Percentiles rank a stretch among this genome's conserved stretches.
Conservation (phyloP, 2,888 invertebrate genomes). For the Spisula solida region DNA sequence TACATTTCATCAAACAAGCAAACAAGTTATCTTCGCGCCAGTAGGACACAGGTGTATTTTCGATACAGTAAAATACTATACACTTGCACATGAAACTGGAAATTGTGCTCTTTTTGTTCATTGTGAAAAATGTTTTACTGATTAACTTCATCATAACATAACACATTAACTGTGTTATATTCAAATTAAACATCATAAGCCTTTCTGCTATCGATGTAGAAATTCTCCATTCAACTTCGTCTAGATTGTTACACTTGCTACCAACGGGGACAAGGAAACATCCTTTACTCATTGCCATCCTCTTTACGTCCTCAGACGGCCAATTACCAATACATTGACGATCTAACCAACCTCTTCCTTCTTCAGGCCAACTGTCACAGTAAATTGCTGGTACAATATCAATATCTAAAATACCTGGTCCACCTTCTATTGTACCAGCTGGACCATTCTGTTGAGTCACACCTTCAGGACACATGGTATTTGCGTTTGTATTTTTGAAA, state of each 20-base stretch:
- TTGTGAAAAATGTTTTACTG: neutral
- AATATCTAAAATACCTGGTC: neutral
- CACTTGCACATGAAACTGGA: neutral
- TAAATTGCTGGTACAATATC: neutral
- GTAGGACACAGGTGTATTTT: neutral
- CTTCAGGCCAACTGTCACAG: slow-evolving; percentile 14
- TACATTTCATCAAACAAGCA: neutral
- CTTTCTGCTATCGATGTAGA: slow-evolving; percentile 25
- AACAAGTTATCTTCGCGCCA: neutral
- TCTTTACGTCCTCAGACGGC: neutral
- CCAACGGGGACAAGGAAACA: slow-evolving; percentile 30
- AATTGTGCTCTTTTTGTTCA: neutral
- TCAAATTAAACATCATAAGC: neutral
- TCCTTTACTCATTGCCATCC: neutral
- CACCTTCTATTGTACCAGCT: neutral
- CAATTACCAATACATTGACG: neutral
- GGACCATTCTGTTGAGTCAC: slow-evolving; percentile 20
- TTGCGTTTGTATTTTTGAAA: neutral
- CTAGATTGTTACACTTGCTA: neutral
- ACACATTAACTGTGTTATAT: neutral
- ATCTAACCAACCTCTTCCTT: slow-evolving; percentile 8
- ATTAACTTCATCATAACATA: slow-evolving; percentile 11
- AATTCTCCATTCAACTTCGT: slow-evolving; percentile 22
- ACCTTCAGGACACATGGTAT: too few relatives aligned
- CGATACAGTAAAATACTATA: neutral